phyloP scores from a whole-genome alignment of 2,797 vertebrate species.

The Clarias laeviceps region DNA sequence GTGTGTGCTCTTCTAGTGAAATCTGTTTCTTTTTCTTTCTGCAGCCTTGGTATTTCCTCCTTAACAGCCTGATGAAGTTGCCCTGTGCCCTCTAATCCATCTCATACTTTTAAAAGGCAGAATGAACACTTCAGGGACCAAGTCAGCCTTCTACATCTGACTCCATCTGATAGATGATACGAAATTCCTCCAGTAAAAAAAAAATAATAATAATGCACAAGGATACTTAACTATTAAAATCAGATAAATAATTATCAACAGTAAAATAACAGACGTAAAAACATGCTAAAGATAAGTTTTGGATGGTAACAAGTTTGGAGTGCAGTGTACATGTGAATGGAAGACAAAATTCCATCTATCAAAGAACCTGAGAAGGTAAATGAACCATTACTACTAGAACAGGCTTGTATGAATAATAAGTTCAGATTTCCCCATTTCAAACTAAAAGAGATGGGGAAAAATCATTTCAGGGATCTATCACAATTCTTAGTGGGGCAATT shows the following conservation, averaged over 20 bases:
- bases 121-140: conserved; percentile 29
- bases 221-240: background rate
- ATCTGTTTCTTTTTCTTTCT: conserved; percentile 37
- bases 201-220: background rate
- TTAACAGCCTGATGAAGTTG: conserved; percentile 41
- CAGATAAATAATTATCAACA: background rate
- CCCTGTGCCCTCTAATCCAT: conserved; percentile 41
- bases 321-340: background rate
- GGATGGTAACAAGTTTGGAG: background rate
- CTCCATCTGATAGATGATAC: background rate
- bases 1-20: conserved; percentile 32
- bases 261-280: background rate
- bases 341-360: background rate
- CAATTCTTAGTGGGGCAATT: no score
- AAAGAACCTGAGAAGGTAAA: background rate
- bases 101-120: conserved; percentile 33
- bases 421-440: background rate
- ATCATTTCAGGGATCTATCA: no score
- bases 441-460: no score
- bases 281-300: background rate
- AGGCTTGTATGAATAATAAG: background rate
- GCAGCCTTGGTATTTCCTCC: conserved; percentile 50
- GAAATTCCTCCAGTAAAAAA: background rate
- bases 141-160: background rate
- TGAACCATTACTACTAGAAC: background rate